These are phyloP conservation scores for Megalops cyprinoides DNA, from an alignment of 2,797 vertebrate species.

Conservation along the genomic window DNA sequence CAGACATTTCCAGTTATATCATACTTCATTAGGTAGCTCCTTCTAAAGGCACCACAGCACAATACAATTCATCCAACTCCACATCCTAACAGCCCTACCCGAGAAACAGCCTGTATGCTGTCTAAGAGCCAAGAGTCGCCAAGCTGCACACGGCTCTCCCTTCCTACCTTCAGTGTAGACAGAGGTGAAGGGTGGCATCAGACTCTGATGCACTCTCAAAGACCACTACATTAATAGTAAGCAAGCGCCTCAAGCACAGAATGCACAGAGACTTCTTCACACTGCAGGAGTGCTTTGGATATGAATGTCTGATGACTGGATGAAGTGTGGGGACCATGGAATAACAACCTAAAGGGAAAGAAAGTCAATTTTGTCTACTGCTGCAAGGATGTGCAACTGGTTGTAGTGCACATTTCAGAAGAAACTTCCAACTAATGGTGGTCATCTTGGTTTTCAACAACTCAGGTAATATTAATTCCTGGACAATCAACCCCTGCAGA, in stretches of 20 bases:
- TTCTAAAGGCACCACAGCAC: not conserved
- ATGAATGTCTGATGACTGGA: conserved; percentile 72
- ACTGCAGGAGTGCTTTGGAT: conserved; percentile 63
- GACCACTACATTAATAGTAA: conserved; percentile 77
- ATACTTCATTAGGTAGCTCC: conserved; percentile 25
- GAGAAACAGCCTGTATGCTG: not conserved
- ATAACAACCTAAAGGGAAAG: not conserved
- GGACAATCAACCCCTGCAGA: too few relatives aligned
- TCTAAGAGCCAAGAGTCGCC: conserved; percentile 34
- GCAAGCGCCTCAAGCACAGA: conserved; percentile 65
- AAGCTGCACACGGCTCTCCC: conserved; percentile 50
- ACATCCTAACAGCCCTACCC: not conserved
- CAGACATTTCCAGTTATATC: conserved; percentile 13
- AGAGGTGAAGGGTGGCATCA: conserved; percentile 53
- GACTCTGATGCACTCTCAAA: conserved; percentile 64
- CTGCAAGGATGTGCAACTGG: not conserved
- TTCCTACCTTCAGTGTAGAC: conserved; percentile 51
- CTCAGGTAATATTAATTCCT: too few relatives aligned
- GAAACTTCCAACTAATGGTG: too few relatives aligned
- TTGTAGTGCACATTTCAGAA: not conserved
- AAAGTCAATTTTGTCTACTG: not conserved
- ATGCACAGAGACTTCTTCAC: conserved; percentile 64
- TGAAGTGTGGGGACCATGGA: conserved; percentile 46
- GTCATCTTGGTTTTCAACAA: too few relatives aligned
- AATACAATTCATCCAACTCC: not conserved